Percentiles rank a stretch among this genome's conserved stretches.
Evolutionary conservation across 2,888 invertebrate genomes (phyloP).

Genomic region (Campoplex capitator): DNA sequence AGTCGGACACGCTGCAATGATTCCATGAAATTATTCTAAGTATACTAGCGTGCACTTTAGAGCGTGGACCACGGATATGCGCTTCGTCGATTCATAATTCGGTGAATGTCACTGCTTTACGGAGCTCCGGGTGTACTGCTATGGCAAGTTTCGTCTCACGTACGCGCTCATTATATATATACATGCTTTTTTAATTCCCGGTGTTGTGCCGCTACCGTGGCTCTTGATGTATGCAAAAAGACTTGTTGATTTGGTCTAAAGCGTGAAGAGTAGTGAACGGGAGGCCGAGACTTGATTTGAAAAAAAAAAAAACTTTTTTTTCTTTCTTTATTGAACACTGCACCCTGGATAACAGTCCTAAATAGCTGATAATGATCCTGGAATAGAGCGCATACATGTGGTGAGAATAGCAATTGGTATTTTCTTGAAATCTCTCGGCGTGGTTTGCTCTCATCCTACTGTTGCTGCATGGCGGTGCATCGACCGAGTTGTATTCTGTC

Average conservation of each 20-base stretch:
- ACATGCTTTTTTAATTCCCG: background rate
- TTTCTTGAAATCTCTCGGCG: constrained; percentile 37
- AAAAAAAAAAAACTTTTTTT: constrained; percentile 13
- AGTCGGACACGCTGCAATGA: constrained; percentile 49
- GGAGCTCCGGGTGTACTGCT: constrained; percentile 21
- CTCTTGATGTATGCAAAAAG: background rate
- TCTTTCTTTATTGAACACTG: background rate
- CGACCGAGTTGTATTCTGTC: constrained; percentile 67
- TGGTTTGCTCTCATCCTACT: constrained; percentile 44
- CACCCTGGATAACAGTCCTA: background rate
- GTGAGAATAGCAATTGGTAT: constrained; percentile 48
- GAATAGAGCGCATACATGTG: constrained; percentile 23
- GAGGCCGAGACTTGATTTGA: constrained; percentile 20
- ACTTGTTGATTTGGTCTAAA: background rate
- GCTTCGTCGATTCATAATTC: constrained; percentile 62
- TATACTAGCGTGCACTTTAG: constrained; percentile 32
- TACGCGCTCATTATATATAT: background rate
- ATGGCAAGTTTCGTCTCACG: background rate
- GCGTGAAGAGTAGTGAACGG: background rate
- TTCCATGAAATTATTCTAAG: constrained; percentile 52
- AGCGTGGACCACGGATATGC: constrained; percentile 60
- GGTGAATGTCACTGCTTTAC: constrained; percentile 43
- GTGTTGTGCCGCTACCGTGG: too few relatives aligned
- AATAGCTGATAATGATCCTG: constrained; percentile 41
- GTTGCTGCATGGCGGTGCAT: constrained; percentile 54